Evolutionary conservation across 2,113 vertebrate species (phyloP).

Genomic region (Podocnemis expansa): DNA sequence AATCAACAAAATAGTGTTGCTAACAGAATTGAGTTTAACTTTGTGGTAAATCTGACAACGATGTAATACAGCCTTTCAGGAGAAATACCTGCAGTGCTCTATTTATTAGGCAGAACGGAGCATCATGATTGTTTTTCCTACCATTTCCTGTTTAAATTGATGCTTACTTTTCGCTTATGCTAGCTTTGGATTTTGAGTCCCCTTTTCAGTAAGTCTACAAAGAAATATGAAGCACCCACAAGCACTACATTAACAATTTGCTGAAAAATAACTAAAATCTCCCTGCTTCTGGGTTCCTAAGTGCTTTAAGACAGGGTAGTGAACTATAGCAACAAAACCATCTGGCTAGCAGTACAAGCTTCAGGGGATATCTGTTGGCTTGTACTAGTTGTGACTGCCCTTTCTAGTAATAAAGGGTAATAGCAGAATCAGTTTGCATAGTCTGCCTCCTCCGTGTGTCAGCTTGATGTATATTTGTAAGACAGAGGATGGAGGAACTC

Average conservation of each 20-base stretch:
- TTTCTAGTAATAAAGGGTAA: slow-evolving; percentile 33
- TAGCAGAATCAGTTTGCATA: slow-evolving; percentile 32
- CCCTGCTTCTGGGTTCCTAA: background rate
- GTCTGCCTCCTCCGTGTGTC: slow-evolving; percentile 22
- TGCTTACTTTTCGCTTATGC: background rate
- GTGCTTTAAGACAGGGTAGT: slow-evolving; percentile 27
- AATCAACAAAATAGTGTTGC: background rate
- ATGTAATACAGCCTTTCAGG: background rate
- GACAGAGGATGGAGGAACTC: slow-evolving; percentile 35
- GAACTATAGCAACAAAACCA: slow-evolving; percentile 14
- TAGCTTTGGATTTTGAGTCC: background rate
- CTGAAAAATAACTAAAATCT: background rate
- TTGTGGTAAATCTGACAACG: background rate
- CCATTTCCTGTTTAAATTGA: slow-evolving; percentile 4
- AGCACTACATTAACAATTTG: background rate
- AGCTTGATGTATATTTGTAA: slow-evolving; percentile 16
- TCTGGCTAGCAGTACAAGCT: slow-evolving; percentile 39
- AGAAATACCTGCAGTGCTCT: background rate
- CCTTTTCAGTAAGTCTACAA: background rate
- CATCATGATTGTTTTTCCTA: background rate
- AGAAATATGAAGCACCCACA: background rate
- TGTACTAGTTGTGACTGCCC: slow-evolving; percentile 18
- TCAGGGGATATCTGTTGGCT: slow-evolving; percentile 4
- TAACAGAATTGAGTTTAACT: background rate
- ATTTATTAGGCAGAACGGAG: background rate